Percentiles rank a stretch among this genome's conserved stretches.
phyloP scores from a whole-genome alignment of 2,797 vertebrate genomes.

The Caiman crocodilus region DNA sequence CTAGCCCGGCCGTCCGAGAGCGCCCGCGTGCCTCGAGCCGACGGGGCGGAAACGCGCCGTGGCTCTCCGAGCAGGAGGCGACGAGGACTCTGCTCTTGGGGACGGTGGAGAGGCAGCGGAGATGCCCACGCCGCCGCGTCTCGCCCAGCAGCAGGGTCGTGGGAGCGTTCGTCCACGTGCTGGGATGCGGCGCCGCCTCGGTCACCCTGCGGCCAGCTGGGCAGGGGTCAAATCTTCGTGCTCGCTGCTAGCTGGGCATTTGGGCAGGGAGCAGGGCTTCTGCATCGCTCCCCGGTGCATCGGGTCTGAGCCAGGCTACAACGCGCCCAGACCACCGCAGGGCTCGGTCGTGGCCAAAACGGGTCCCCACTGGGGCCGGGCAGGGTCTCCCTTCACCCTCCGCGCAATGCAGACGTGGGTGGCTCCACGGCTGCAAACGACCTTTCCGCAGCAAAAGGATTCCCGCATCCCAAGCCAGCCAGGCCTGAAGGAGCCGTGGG shows the following conservation, averaged over 20 bases:
- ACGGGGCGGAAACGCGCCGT: slow-evolving; percentile 6
- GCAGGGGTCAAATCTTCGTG: slow-evolving; percentile 42
- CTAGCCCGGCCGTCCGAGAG: not conserved
- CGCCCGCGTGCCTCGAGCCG: not conserved
- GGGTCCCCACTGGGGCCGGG: too few species aligned
- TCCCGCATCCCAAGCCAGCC: not conserved
- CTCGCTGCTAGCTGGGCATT: fast-evolving
- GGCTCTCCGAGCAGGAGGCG: fast-evolving
- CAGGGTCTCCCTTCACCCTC: too few species aligned
- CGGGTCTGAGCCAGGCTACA: too few species aligned
- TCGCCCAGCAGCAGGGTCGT: too few species aligned
- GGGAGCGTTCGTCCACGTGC: not conserved
- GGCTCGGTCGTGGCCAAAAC: too few species aligned
- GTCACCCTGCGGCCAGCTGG: not conserved
- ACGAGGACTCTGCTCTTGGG: fast-evolving
- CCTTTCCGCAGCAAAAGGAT: too few species aligned
- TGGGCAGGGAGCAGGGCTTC: fast-evolving
- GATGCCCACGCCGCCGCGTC: not conserved
- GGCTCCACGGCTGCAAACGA: too few species aligned
- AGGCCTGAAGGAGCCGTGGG: slow-evolving; percentile 10
- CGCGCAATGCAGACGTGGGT: too few species aligned
- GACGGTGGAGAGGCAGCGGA: not conserved
- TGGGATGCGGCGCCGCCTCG: not conserved
- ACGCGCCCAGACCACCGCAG: too few species aligned
- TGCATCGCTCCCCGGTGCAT: not conserved